Base-by-base conservation (phyloP, 2,113 vertebrate genomes). In the Plecturocebus donacophilus region DNA sequence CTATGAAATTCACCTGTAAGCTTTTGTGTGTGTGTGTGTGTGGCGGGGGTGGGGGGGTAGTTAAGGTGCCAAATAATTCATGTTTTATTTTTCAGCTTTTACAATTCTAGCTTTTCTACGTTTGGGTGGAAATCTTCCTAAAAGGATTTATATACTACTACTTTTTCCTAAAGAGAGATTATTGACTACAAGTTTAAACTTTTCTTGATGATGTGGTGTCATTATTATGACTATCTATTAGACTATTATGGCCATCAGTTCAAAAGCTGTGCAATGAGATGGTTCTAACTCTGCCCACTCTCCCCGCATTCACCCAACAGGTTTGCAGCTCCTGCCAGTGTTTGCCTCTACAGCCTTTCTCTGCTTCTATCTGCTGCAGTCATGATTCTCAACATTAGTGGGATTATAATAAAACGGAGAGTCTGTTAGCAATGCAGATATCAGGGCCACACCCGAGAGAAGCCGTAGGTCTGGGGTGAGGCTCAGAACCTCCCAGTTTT, bases 401-500 rank as follows among this genome's bases (percentile, higher is more conserved):
- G 27, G 40, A 27, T 16, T 49, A 3, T 47, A 71, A 87, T 94
- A 56, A 90, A 68, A 84, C 79, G 75, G 21, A 47, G 79, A 68
- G 23, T 61, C 30, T 61, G 32, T n/a, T 61, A 86, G 61, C 32
- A 35, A 64, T 8, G 52, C 49, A 68, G 71, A 66, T 66, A 84
- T 30, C 49, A 71, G 56, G 35, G 40, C 17, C 80, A 13, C 27
- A 40, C 45, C 64, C 13, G 0, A 80, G 40, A 86, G 54, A 95
- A 42, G 30, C 68, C 75, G 35, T 61, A 52, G 61, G 90, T 85
- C 90, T 94, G 12, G 64, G 81, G 30, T 38, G 84, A 92, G 70
- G 45, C 73, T 96, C 76, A 76, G 90, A 97, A 70, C 56, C 45
- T 47, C 73, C 77, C 52, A 49, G 3, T 70, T 90, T 87, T 90